These are phyloP conservation scores for Alentia gelatinosa DNA, from an alignment of 2,888 invertebrate species.

Conservation along the genomic window DNA sequence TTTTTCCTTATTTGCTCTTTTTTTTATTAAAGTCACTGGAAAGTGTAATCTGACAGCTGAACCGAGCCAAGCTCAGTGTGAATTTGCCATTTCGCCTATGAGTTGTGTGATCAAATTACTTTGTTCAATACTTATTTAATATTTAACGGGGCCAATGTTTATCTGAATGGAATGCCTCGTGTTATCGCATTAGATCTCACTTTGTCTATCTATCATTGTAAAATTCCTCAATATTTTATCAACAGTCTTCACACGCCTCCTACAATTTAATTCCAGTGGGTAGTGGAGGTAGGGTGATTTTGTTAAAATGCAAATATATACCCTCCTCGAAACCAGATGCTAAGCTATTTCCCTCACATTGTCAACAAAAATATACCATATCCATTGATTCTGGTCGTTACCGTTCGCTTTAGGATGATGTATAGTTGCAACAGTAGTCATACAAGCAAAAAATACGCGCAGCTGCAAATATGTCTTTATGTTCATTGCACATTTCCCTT, in stretches of 20 bases:
- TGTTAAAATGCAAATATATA: not conserved
- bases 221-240: not conserved
- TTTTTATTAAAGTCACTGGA: too few species aligned
- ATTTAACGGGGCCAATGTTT: not conserved
- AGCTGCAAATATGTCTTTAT: not conserved
- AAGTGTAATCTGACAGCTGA: not conserved
- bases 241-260: not conserved
- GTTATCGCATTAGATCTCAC: slow-evolving; percentile 1
- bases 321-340: not conserved
- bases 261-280: not conserved
- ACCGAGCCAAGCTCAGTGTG: too few species aligned
- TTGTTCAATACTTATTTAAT: not conserved
- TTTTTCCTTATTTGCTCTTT: too few species aligned
- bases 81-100: not conserved
- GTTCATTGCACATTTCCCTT: slow-evolving; percentile 27
- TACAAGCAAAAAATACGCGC: not conserved
- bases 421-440: too few species aligned
- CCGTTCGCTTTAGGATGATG: too few species aligned
- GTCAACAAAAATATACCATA: not conserved
- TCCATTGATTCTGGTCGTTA: not conserved
- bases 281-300: not conserved
- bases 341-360: not conserved
- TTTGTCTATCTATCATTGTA: slow-evolving; percentile 1
- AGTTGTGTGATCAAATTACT: not conserved
- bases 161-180: not conserved